Evolutionary conservation across 2,888 invertebrate genomes (phyloP), one percentile per base, ranked within the genome.

Genomic region (Leuctra nigra): DNA sequence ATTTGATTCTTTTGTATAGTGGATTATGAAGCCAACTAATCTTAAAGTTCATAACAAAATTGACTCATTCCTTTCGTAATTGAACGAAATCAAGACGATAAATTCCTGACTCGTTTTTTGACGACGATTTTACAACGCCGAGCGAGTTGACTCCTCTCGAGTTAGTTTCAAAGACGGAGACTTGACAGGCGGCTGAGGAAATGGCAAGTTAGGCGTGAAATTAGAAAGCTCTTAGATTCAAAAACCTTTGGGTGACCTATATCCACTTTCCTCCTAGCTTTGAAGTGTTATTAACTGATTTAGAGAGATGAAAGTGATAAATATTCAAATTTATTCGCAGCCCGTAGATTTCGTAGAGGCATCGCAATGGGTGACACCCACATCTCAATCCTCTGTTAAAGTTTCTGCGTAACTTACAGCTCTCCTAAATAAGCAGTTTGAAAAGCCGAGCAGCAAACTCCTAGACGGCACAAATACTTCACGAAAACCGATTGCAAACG

Each of bases 251-350:
- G 50, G 35, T 50, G 50, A 50, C 50, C 50, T 50, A 50, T 50
- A 50, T 50, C 50, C 22, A 50, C 50, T 50, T 50, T 50, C 50
- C 44, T 23, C 18, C 41, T 29, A 41, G 50, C 50, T 50, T 50
- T 50, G 35, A 50, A 50, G 50, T 50, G 33, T 50, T 50, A 50
- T 50, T 50, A 47, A 50, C 50, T 50, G 50, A 50, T 50, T 50
- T 50, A 33, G 33, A 33, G 50, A 50, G 50, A 50, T 50, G 50
- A 50, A 50, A 50, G 50, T 50, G 50, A 50, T 50, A 50, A 50
- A 50, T 50, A 50, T 50, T 50, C 50, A 50, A 50, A 50, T 50
- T 50, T 50, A 50, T 50, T 50, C 50, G 50, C 33, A 50, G 33
- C 44, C 16, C 50, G 50, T 50, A 50, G 33, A 50, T 16, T 35